These are phyloP conservation scores for Drosophila formosana DNA, from an alignment of 2,888 invertebrate species.

Conservation along the genomic window DNA sequence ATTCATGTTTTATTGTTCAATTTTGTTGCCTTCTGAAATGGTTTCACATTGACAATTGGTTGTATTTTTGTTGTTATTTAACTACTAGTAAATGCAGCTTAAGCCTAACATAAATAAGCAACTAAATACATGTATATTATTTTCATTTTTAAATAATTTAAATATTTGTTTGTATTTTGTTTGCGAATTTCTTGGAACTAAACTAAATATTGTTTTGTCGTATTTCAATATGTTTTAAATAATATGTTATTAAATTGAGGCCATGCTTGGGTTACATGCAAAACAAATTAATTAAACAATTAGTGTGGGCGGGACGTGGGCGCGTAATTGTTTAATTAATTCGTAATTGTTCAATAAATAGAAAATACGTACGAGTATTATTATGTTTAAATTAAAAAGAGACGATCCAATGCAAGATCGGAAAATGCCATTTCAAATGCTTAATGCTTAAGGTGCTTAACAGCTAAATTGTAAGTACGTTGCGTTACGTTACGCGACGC, in stretches of 20 bases:
- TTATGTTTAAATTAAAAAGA: constrained; percentile 42
- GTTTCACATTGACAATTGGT: constrained; percentile 39
- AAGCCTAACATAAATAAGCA: constrained; percentile 81
- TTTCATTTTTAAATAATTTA: constrained; percentile 36
- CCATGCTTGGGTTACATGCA: constrained; percentile 72
- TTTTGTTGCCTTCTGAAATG: constrained; percentile 17
- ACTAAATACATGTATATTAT: constrained; percentile 64
- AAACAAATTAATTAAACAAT: constrained; percentile 84
- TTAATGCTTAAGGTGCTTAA: constrained; percentile 49
- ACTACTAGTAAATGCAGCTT: constrained; percentile 85
- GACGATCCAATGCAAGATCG: constrained; percentile 39
- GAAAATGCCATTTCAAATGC: constrained; percentile 75
- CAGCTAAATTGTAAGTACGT: constrained; percentile 47
- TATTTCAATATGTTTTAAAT: constrained; percentile 10
- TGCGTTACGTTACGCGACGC: constrained; percentile 49
- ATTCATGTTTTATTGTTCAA: constrained; percentile 13
- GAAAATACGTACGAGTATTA: constrained; percentile 66
- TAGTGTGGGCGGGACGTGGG: constrained; percentile 56
- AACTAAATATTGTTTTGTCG: constrained; percentile 35
- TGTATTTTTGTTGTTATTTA: constrained; percentile 60
- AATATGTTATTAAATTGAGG: constrained; percentile 57
- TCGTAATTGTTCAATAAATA: constrained; percentile 77
- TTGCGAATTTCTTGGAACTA: constrained; percentile 34
- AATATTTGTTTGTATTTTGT: constrained; percentile 18
- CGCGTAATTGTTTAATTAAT: constrained; percentile 83